Base-by-base conservation (phyloP, 2,888 invertebrate genomes). In the Timema cristinae region DNA sequence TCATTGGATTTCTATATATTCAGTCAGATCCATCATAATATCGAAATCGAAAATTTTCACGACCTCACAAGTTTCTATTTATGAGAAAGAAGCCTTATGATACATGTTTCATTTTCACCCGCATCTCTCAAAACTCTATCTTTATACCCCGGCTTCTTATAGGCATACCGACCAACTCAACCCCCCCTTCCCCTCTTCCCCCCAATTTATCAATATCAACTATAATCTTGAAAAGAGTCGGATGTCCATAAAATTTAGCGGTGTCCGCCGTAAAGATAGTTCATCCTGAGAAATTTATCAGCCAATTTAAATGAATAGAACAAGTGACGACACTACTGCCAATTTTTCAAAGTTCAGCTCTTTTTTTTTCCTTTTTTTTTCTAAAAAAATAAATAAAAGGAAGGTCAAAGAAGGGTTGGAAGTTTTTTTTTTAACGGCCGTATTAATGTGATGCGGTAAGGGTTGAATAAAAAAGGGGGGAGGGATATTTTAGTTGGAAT, bases 281-380 rank as follows among this genome's bases (percentile, higher is more conserved):
- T 70, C 68, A 67, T 15, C 68, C 56, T 50, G 54, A 73, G 59
- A 71, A 71, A 75, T 75, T 75, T 74, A 75, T 75, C 74, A 75
- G 75, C 73, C 73, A 72, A 75, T 75, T 75, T 73, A 75, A 75
- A 75, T 73, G 74, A 73, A 73, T n/a, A 69, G 72, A 69, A 75
- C 75, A 75, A 73, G 74, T 70, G 72, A 61, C 71, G 68, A 66
- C 50, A 66, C 70, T 72, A 75, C 75, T 75, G 75, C 75, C 75
- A 75, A 75, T 75, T 75, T 75, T 75, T 75, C 74, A 75, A 74
- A 74, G 72, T 73, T 32, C 32, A 32, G 32, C 32, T 32, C 32
- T 32, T 32, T 32, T 32, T 32, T 32, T 32, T 32, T 32, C 32
- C 32, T 32, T 32, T 32, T 32, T 32, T 32, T 32, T 32, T 32